Evolutionary conservation across 2,888 invertebrate genomes (phyloP), one percentile per base, ranked within the genome.

Genomic region (Pseudoips prasinana): DNA sequence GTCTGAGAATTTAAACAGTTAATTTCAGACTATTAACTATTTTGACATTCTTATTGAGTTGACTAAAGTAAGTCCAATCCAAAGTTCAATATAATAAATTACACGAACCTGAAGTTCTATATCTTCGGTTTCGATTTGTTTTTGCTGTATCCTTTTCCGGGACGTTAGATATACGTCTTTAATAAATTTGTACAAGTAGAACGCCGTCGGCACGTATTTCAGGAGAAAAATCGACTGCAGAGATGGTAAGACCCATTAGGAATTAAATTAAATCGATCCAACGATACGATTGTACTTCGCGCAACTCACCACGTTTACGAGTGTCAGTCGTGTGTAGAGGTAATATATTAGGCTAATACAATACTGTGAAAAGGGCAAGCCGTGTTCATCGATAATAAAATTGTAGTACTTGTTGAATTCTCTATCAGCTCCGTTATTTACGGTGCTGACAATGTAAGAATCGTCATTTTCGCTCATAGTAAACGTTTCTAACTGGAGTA

Each of bases 121-220:
- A 22, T 86, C 86, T 42, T 84, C 81, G 25, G 81, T 53, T 51
- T 85, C 77, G 8, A 53, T 64, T 58, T 73, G 66, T 43, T 76
- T 79, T 29, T 54, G 50, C 41, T 64, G 73, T 39, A 75, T 60
- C 30, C 73, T 59, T 37, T 82, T 71, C 8, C 69, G 64, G 8
- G 77, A 77, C n/a, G 62, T 58, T 22, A 50, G 42, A 48, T 74
- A 76, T 28, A 75, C 55, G 34, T 59, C 67, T 39, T 66, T 80
- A 25, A 81, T 41, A 33, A 75, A 64, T 52, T 64, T 77, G 58
- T 67, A 75, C 61, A 71, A 58, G 48, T 76, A 84, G n/a, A 80
- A 30, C 6, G 56, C 69, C 32, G 71, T 78, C 4, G 85, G 77
- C 8, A 82, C 53, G 48, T 73, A 80, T 59, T 82, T 84, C 25